Conservation (phyloP, 2,113 vertebrate species). For the Paramormyrops kingsleyae region DNA sequence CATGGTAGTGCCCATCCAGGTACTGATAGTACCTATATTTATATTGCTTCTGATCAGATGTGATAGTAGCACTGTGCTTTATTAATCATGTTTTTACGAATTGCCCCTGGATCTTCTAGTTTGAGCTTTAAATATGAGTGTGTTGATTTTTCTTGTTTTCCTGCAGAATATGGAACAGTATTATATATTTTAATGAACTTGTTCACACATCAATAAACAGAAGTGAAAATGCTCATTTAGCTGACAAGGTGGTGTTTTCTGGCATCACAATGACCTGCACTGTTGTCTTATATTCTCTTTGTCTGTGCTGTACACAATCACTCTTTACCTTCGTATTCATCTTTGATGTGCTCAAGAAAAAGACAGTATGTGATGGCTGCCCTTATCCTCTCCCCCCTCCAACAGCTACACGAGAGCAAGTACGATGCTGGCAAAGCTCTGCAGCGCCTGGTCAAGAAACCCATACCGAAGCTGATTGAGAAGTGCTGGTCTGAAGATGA, state of each 20-base stretch:
- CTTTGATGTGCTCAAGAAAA: neutral
- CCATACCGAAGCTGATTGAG: slow-evolving; percentile 93
- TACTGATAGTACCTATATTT: neutral
- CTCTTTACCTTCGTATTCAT: neutral
- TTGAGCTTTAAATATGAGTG: neutral
- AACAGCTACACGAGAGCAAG: slow-evolving; percentile 88
- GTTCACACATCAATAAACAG: neutral
- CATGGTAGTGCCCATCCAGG: neutral
- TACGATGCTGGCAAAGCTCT: slow-evolving; percentile 96
- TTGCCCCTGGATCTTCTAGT: neutral
- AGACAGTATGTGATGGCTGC: neutral
- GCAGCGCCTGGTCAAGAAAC: slow-evolving; percentile 96
- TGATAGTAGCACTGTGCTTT: neutral
- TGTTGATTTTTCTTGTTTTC: neutral
- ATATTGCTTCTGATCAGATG: neutral
- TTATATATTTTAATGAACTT: neutral
- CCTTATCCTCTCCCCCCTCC: slow-evolving; percentile 30
- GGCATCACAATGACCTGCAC: neutral
- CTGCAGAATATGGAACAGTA: neutral
- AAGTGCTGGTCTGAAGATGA: slow-evolving; percentile 98
- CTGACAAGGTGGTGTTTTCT: neutral
- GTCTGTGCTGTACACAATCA: neutral
- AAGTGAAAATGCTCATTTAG: neutral
- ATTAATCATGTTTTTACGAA: neutral
- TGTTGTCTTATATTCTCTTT: neutral